Evolutionary conservation across 2,113 vertebrate species (phyloP).

Genomic region (Pachycephala philippinensis): DNA sequence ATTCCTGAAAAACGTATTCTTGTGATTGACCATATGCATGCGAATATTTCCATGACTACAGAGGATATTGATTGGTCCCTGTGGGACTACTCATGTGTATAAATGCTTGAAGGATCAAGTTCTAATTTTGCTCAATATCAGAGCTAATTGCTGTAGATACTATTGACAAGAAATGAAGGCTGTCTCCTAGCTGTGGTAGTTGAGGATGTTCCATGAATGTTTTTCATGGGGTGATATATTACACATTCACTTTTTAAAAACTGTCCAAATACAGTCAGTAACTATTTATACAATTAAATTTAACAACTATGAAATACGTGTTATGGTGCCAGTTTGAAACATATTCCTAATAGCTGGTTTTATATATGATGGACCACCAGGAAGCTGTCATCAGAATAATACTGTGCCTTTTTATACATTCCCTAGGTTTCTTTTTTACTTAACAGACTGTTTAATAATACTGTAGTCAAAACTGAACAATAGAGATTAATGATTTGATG

Average conservation of each 20-base stretch:
- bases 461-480: constrained; percentile 42
- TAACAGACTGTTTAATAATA: constrained; percentile 30
- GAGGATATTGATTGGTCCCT: constrained; percentile 4
- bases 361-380: constrained; percentile 25
- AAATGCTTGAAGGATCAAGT: constrained; percentile 28
- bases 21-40: neutral
- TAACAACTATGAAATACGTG: constrained; percentile 31
- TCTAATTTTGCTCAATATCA: constrained; percentile 39
- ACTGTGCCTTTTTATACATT: neutral
- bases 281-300: constrained; percentile 44
- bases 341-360: constrained; percentile 36
- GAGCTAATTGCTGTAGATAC: constrained; percentile 23
- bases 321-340: constrained; percentile 6
- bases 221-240: neutral
- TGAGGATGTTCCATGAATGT: neutral
- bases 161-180: neutral
- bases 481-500: constrained; percentile 29
- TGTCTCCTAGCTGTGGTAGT: neutral
- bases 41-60: neutral
- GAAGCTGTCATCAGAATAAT: constrained; percentile 36
- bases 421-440: constrained; percentile 10
- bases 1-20: neutral
- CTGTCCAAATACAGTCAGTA: neutral
- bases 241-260: neutral
- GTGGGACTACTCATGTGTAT: neutral